Evolutionary conservation across 2,797 vertebrate genomes (phyloP).

Genomic region (Poeciliopsis turneri): DNA sequence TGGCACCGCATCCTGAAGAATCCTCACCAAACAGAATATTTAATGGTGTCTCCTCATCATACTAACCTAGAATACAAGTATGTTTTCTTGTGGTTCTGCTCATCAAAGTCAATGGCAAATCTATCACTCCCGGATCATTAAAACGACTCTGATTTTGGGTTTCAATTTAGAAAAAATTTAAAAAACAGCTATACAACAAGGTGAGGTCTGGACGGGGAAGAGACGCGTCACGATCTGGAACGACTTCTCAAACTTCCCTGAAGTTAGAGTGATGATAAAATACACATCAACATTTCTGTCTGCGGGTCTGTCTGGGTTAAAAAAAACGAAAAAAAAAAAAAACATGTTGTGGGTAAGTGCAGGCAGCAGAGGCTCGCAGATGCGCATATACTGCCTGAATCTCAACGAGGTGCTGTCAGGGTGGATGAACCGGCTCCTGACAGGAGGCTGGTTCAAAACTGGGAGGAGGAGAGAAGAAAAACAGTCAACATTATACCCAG

Average conservation of each 20-base stretch:
- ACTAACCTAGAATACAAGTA: neutral
- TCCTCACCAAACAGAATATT: neutral
- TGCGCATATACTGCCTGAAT: slow-evolving; percentile 17
- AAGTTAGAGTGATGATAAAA: neutral
- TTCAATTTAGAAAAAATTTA: neutral
- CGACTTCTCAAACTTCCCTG: slow-evolving; percentile 4
- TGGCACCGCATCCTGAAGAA: neutral
- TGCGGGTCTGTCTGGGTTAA: neutral
- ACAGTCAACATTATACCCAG: slow-evolving; percentile 10
- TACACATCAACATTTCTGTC: neutral
- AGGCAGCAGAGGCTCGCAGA: slow-evolving; percentile 7
- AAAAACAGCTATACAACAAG: neutral
- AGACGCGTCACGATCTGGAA: neutral
- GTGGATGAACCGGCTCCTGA: slow-evolving; percentile 19
- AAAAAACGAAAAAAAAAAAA: neutral
- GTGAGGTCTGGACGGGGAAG: neutral
- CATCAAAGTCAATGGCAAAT: neutral
- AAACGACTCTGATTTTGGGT: neutral
- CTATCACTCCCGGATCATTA: neutral
- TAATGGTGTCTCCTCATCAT: neutral
- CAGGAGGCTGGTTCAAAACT: slow-evolving; percentile 15
- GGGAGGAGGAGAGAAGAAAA: neutral
- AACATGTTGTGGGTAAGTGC: slow-evolving; percentile 7
- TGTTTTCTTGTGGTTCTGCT: neutral
- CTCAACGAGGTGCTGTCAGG: slow-evolving; percentile 16